Base-by-base conservation (phyloP, 2,888 invertebrate species). In the Orchesella flavescens region DNA sequence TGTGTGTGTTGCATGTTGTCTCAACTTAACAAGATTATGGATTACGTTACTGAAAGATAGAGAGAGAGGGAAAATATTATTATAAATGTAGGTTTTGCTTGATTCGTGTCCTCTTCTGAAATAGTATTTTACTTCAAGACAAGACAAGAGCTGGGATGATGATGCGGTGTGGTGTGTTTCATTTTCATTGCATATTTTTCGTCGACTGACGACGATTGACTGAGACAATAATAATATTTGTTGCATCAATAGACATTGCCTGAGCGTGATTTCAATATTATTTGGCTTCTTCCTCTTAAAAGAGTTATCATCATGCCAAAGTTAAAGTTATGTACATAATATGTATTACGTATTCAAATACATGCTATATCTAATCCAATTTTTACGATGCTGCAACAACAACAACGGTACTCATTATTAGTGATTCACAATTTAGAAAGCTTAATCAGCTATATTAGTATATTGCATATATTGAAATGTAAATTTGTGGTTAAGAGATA, bases 21-120 rank as follows among this genome's bases (percentile, higher is more conserved):
- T 76, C 65, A 76, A 15, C 68, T 66, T 57, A 76, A 77, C 69
- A 68, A 77, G 77, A 68, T 77, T 57, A 57, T n/a, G n/a, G n/a
- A n/a, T n/a, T n/a, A 12, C 13, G 34, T 21, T 17, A 21, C 17
- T n/a, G n/a, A n/a, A n/a, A n/a, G n/a, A 17, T 59, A 34, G 34
- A 34, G 34, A 34, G 34, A 34, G 7, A 34, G 34, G n/a, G n/a
- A n/a, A n/a, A 34, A 34, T 34, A 34, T 34, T 34, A n/a, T n/a
- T n/a, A n/a, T n/a, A n/a, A n/a, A n/a, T n/a, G 34, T 34, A 34
- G 34, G 34, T 34, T 34, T 34, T 34, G 34, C 2, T 2, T 7
- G 3, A 34, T 34, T 34, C 34, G 34, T 34, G 34, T 34, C 34
- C 34, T 34, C 49, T 49, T 15, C n/a, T 49, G n/a, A 59, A 3